Percentiles rank a stretch among this genome's conserved stretches.
Conservation (phyloP, 2,888 invertebrate genomes). For the Loripinus fragilis region DNA sequence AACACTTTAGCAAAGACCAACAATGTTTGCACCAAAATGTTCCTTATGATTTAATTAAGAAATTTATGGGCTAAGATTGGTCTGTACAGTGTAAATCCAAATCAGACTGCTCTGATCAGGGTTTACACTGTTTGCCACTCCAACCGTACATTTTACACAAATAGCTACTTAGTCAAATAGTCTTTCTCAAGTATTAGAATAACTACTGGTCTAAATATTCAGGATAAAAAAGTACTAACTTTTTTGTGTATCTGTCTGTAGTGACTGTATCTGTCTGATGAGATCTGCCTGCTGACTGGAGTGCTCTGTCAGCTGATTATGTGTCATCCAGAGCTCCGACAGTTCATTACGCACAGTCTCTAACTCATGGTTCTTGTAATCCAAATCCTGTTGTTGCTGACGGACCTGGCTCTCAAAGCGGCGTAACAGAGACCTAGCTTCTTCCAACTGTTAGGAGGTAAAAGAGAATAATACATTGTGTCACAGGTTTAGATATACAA, state of each 20-base stretch:
- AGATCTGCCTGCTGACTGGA: slow-evolving; percentile 81
- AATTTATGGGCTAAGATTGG: too few relatives aligned
- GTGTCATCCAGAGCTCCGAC: slow-evolving; percentile 78
- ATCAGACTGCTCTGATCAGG: too few relatives aligned
- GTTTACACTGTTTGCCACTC: too few relatives aligned
- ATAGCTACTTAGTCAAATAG: too few relatives aligned
- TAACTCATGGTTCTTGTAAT: slow-evolving; percentile 77
- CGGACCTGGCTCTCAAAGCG: slow-evolving; percentile 67
- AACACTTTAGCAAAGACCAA: too few relatives aligned
- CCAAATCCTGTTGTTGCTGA: slow-evolving; percentile 69
- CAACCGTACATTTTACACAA: too few relatives aligned
- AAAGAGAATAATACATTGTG: background rate
- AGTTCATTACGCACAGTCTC: slow-evolving; percentile 79
- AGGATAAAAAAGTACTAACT: slow-evolving; percentile 59
- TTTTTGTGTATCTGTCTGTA: slow-evolving; percentile 82
- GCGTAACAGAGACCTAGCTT: slow-evolving; percentile 64
- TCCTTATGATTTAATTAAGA: too few relatives aligned
- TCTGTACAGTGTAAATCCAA: too few relatives aligned
- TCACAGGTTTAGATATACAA: too few relatives aligned
- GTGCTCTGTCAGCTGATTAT: slow-evolving; percentile 79
- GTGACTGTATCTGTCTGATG: slow-evolving; percentile 80
- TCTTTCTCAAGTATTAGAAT: too few relatives aligned
- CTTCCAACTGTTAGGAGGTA: slow-evolving; percentile 58
- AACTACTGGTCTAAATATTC: too few relatives aligned
- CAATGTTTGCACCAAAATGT: too few relatives aligned